Conservation (phyloP, 2,113 vertebrate genomes). For the Callaeas wilsoni region DNA sequence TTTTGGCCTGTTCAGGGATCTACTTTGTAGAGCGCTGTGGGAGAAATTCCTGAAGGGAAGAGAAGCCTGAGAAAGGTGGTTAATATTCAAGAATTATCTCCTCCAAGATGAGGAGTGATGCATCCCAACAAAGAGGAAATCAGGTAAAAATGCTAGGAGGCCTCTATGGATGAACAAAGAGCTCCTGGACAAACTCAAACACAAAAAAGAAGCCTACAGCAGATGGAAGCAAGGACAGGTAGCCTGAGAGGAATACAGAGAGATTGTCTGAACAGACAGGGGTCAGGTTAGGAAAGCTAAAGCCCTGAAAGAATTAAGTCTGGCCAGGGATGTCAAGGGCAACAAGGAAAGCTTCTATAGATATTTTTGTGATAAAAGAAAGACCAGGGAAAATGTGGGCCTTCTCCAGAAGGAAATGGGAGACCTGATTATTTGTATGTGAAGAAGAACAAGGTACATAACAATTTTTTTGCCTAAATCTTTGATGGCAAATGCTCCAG, state of each 20-base stretch:
- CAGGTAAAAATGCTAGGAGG: not conserved
- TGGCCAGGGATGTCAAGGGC: not conserved
- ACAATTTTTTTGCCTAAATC: not conserved
- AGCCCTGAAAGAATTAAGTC: not conserved
- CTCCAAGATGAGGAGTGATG: not conserved
- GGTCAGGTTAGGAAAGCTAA: not conserved
- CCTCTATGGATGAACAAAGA: not conserved
- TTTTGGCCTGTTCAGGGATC: not conserved
- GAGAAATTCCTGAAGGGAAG: not conserved
- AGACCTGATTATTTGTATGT: not conserved
- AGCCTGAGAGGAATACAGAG: not conserved
- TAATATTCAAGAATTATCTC: not conserved
- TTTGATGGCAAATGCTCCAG: not conserved
- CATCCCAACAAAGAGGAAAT: not conserved
- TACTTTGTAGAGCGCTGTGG: not conserved
- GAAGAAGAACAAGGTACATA: not conserved
- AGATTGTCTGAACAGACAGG: not conserved
- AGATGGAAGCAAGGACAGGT: not conserved
- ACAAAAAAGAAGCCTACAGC: not conserved
- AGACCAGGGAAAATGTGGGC: not conserved
- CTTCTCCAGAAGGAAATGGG: not conserved
- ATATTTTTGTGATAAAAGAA: rapidly evolving
- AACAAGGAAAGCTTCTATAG: not conserved
- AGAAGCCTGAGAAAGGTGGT: not conserved
- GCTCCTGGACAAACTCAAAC: not conserved